A percentile compares a stretch with the other conserved stretches of the same genome.
phyloP scores from a whole-genome alignment of 2,113 vertebrate genomes.

The Brachypteracias leptosomus region DNA sequence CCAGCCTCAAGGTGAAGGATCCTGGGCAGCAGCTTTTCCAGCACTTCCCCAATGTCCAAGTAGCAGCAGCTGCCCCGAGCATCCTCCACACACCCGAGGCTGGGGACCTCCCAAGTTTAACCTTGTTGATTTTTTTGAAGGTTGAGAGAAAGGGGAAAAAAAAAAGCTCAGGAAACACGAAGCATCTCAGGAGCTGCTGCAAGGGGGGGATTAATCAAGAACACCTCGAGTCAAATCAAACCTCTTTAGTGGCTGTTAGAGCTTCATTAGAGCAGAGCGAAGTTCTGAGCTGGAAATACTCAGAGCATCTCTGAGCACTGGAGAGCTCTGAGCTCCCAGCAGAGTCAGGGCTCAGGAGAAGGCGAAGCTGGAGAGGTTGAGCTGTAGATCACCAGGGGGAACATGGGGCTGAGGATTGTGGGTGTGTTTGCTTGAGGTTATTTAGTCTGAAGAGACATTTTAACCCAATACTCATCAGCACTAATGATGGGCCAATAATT shows the following conservation, averaged over 20 bases:
- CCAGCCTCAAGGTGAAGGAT: not conserved
- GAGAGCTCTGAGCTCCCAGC: not conserved
- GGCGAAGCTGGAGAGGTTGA: not conserved
- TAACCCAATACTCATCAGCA: not conserved
- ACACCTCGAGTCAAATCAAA: not conserved
- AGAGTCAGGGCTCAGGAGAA: not conserved
- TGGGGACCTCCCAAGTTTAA: not conserved
- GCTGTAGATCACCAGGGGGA: not conserved
- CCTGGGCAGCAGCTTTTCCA: not conserved
- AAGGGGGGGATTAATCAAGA: not conserved
- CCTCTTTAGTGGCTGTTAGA: not conserved
- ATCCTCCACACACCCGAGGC: not conserved
- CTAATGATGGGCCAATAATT: not conserved
- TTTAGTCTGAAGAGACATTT: not conserved
- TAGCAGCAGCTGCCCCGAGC: not conserved
- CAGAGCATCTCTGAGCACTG: not conserved
- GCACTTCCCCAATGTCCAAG: not conserved
- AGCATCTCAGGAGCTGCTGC: not conserved
- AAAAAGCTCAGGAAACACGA: not conserved
- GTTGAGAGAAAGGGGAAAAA: not conserved
- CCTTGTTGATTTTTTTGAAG: not conserved
- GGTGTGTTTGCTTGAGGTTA: not conserved
- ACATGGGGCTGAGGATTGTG: rapidly evolving
- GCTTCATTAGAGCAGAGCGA: not conserved
- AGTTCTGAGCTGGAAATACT: not conserved